Evolutionary conservation across 1,140 invertebrate species (phyloP).

Genomic region (Apis cerana): DNA sequence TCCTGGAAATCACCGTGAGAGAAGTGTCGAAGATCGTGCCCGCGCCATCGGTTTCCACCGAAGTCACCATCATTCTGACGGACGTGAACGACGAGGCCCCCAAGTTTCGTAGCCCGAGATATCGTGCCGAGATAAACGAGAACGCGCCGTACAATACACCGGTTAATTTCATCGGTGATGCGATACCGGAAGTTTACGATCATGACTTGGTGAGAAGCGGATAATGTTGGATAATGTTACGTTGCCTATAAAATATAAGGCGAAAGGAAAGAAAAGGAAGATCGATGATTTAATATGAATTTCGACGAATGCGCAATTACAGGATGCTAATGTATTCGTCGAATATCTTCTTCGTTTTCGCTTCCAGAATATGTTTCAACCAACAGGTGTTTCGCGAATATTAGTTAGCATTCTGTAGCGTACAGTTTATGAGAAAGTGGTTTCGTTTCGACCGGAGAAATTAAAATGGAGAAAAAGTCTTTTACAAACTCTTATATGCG

Average conservation of each 20-base stretch:
- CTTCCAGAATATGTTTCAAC: no score
- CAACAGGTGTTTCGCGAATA: no score
- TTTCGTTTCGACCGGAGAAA: background rate
- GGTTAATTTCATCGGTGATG: slow-evolving; percentile 90
- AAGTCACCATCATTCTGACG: slow-evolving; percentile 95
- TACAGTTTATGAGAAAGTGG: no score
- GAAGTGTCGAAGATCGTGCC: slow-evolving; percentile 84
- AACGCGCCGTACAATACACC: slow-evolving; percentile 95
- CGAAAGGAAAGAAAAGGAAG: background rate
- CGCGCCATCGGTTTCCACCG: slow-evolving; percentile 89
- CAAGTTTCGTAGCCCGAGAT: slow-evolving; percentile 88
- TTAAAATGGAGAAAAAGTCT: background rate
- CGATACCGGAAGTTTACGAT: slow-evolving; percentile 93
- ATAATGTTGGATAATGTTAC: background rate
- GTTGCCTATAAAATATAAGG: background rate
- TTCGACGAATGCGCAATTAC: no score
- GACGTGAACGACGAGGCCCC: slow-evolving; percentile 98
- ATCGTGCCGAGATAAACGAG: slow-evolving; percentile 95
- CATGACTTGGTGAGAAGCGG: slow-evolving; percentile 89
- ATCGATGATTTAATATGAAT: background rate
- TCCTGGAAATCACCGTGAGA: slow-evolving; percentile 90
- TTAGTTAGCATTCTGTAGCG: no score
- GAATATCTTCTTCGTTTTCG: no score
- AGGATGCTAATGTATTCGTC: no score
- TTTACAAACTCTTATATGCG: background rate